phyloP scores from a whole-genome alignment of 2,888 invertebrate species.

The Epirrita christyi region DNA sequence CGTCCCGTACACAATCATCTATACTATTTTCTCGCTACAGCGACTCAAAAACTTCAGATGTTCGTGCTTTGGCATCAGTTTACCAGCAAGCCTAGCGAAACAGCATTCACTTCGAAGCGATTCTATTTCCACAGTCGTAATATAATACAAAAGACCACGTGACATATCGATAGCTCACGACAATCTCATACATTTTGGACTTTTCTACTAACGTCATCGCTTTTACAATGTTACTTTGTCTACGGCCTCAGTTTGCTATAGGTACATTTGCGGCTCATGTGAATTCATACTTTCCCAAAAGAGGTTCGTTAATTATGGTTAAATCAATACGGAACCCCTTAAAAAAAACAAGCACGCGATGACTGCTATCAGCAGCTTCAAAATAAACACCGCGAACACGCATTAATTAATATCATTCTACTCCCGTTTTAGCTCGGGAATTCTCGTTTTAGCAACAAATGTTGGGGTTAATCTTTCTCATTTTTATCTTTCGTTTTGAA shows the following conservation, averaged over 20 bases:
- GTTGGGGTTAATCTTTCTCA: slow-evolving; percentile 48
- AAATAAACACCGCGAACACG: slow-evolving; percentile 44
- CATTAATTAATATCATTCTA: slow-evolving; percentile 44
- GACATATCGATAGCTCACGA: too few species aligned
- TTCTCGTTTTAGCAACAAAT: slow-evolving; percentile 54
- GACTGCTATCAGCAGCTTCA: slow-evolving; percentile 47
- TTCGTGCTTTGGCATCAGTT: too few species aligned
- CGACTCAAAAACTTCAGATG: too few species aligned
- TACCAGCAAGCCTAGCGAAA: not conserved
- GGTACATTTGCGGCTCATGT: not conserved
- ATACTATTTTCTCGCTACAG: too few species aligned
- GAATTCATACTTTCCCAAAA: not conserved
- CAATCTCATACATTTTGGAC: too few species aligned
- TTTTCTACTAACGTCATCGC: too few species aligned
- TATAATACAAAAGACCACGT: too few species aligned
- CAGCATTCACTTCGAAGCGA: too few species aligned
- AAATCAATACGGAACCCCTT: slow-evolving; percentile 50
- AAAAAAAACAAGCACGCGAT: slow-evolving; percentile 51
- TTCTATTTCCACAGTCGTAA: too few species aligned
- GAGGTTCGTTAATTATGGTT: not conserved
- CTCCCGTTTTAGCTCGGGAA: slow-evolving; percentile 50
- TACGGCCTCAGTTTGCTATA: not conserved
- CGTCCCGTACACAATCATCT: too few species aligned
- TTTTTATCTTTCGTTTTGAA: slow-evolving; percentile 54
- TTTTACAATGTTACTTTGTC: not conserved